phyloP scores from a whole-genome alignment of 2,888 invertebrate genomes.

The Eupithecia subumbrata region DNA sequence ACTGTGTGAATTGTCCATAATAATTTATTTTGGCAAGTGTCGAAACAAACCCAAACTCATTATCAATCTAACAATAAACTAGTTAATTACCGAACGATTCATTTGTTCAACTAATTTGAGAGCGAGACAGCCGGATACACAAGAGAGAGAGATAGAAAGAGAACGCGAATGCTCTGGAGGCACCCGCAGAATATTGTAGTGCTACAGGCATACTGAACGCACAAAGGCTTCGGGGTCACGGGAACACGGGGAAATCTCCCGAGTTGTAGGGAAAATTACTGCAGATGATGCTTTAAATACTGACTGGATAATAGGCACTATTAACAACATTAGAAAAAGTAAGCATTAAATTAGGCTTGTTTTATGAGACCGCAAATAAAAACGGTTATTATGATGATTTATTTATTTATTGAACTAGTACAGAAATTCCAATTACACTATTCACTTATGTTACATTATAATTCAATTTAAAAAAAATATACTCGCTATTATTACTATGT shows the following conservation, averaged over 20 bases:
- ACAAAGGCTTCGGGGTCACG: slow-evolving; percentile 71
- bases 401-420: too few species aligned
- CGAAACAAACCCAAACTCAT: slow-evolving; percentile 15
- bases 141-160: slow-evolving; percentile 52
- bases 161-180: slow-evolving; percentile 56
- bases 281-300: not conserved
- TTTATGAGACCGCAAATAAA: too few species aligned
- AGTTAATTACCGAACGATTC: slow-evolving; percentile 35
- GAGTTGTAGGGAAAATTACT: slow-evolving; percentile 44
- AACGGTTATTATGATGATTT: too few species aligned
- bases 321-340: too few species aligned
- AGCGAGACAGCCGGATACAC: slow-evolving; percentile 18
- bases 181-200: slow-evolving; percentile 44
- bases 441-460: too few species aligned
- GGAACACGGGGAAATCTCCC: slow-evolving; percentile 54
- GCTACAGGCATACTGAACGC: slow-evolving; percentile 63
- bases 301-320: too few species aligned
- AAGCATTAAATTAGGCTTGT: too few species aligned
- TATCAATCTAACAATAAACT: slow-evolving; percentile 13
- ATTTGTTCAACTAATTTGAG: slow-evolving; percentile 57
- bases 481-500: too few species aligned
- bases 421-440: too few species aligned
- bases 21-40: not conserved
- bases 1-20: not conserved
- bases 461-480: too few species aligned